Evolutionary conservation across 2,888 invertebrate species (phyloP).

Genomic region (Acanthosepion esculentum): DNA sequence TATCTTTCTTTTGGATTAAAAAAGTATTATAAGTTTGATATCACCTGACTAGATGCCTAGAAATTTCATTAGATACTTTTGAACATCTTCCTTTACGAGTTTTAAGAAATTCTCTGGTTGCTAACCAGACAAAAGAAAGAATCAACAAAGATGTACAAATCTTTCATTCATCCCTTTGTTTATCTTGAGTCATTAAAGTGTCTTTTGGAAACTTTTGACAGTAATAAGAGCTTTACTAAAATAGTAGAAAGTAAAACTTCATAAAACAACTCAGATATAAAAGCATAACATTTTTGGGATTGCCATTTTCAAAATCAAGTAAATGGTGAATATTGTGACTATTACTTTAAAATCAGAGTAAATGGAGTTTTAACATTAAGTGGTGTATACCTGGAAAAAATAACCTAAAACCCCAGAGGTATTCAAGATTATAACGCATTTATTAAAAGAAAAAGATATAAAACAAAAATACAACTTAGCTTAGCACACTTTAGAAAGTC

Average conservation of each 20-base stretch:
- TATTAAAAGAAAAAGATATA: too few relatives aligned
- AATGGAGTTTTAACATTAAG: background rate
- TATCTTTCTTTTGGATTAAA: too few relatives aligned
- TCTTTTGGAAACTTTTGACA: background rate
- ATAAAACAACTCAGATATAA: background rate
- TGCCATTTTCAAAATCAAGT: background rate
- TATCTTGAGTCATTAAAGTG: background rate
- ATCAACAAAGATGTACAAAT: background rate
- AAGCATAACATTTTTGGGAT: background rate
- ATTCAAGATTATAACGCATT: too few relatives aligned
- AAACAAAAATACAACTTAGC: too few relatives aligned
- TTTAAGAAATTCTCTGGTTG: background rate
- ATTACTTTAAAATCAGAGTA: background rate
- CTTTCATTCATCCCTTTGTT: background rate
- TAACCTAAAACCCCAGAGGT: background rate
- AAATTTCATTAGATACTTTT: background rate
- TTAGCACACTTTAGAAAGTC: too few relatives aligned
- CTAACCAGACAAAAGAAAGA: background rate
- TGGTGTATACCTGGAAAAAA: background rate
- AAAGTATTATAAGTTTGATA: background rate
- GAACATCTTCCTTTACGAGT: background rate
- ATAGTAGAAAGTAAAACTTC: background rate
- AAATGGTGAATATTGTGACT: too few relatives aligned
- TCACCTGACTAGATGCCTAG: background rate
- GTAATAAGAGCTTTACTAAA: background rate